Evolutionary conservation across 2,113 vertebrate genomes (phyloP).

Genomic region (Copsychus sechellarum): DNA sequence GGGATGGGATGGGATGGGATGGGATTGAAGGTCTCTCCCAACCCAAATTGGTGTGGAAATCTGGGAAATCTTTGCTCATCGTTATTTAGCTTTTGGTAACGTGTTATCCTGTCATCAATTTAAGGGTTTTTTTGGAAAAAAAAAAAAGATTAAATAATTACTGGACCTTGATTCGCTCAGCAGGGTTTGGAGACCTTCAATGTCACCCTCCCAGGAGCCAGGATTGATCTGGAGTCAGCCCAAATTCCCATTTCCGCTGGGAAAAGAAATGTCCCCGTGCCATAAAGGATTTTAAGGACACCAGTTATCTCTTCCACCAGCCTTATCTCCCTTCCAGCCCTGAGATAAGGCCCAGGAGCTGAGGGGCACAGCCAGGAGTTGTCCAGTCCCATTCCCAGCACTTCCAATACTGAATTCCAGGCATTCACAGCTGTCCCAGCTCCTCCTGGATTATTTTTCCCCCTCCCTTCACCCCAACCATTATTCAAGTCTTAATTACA

Average conservation of each 20-base stretch:
- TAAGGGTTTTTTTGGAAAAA: accelerated
- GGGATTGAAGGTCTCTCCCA: neutral
- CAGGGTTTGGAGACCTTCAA: neutral
- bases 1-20: neutral
- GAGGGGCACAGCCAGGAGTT: neutral
- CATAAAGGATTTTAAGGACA: neutral
- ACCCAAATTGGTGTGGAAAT: neutral
- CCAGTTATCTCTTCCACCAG: neutral
- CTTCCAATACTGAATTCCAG: neutral
- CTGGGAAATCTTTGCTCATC: neutral
- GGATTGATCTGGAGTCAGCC: neutral
- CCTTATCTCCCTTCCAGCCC: neutral
- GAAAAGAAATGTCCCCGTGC: accelerated
- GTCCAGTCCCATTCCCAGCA: neutral
- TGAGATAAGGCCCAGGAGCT: neutral
- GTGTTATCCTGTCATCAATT: neutral
- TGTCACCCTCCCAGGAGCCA: neutral
- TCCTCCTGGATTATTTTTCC: neutral
- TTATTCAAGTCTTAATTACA: neutral
- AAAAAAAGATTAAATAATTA: neutral
- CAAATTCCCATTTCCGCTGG: neutral
- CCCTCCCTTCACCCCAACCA: neutral
- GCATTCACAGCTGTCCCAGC: neutral
- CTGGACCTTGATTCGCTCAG: neutral
- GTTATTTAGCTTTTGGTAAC: accelerated